These are phyloP conservation scores for Spinibarbus caldwelli DNA, from an alignment of 2,797 vertebrate genomes.

Conservation along the genomic window DNA sequence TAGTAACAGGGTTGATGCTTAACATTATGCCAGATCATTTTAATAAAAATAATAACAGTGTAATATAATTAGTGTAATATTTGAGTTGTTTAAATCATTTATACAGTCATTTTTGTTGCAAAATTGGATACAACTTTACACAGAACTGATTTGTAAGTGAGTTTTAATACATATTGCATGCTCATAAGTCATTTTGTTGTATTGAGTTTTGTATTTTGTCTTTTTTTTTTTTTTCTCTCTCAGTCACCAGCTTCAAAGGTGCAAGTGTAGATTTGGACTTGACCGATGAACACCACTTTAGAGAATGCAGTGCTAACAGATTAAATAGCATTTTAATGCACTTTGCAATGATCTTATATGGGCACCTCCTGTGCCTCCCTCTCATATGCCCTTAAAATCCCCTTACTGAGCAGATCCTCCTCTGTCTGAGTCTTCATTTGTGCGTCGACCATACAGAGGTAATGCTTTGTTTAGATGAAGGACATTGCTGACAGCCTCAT, in stretches of 20 bases:
- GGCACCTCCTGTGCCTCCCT: conserved; percentile 23
- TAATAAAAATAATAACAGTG: background rate
- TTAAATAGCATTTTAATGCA: conserved; percentile 49
- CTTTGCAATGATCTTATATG: conserved; percentile 48
- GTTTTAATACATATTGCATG: too few relatives aligned
- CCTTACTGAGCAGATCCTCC: conserved; percentile 30
- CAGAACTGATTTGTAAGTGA: too few relatives aligned
- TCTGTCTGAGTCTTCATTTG: conserved; percentile 29
- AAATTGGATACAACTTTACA: background rate
- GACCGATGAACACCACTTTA: conserved; percentile 26
- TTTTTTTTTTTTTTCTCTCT: background rate
- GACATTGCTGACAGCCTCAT: conserved; percentile 50
- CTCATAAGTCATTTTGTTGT: background rate
- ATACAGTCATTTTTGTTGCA: background rate
- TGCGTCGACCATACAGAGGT: background rate
- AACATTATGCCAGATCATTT: background rate
- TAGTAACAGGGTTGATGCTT: background rate
- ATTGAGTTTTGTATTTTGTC: background rate
- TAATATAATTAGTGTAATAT: background rate
- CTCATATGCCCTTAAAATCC: conserved; percentile 36
- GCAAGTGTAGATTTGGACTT: conserved; percentile 11
- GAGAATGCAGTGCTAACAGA: conserved; percentile 39
- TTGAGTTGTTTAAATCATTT: background rate
- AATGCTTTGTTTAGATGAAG: conserved; percentile 42
- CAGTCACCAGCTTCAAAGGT: background rate